Base-by-base conservation (phyloP, 2,113 vertebrate genomes). In the Pygathrix nemaeus region DNA sequence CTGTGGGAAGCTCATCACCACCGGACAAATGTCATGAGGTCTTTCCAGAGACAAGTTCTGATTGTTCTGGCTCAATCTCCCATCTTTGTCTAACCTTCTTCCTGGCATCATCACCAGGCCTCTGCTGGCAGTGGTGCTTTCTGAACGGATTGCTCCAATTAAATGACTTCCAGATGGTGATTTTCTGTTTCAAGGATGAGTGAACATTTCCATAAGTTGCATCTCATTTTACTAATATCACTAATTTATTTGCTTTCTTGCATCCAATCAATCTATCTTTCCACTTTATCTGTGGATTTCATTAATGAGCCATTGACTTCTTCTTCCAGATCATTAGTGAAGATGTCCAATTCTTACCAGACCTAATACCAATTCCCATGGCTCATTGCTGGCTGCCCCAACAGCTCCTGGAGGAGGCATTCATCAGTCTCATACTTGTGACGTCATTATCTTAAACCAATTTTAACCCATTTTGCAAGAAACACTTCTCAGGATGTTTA, bases 341-440 rank as follows among this genome's bases (percentile, higher is more conserved):
- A 95, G 90, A 95, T 93, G 92, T 96, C 89, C 92, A 21, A n/a
- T 75, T 94, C n/a, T 88, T 73, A 50, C 55, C 64, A 75, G 73
- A 96, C 18, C 27, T 6, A 6, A 61, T 9, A n/a, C 13, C 45
- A 43, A 18, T 78, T 48, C 52, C 84, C 5, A 21, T 32, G 38
- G 50, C 30, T n/a, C 7, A 32, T 11, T 83, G 81, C 32, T 72
- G 76, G 61, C 43, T 43, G 20, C n/a, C 76, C 18, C 50, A 17
- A n/a, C 21, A 75, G 30, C 18, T 68, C 78, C 57, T 40, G 66
- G 38, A 61, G 78, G 32, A 18, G 18, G 17, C 78, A 73, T 84
- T 55, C 10, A 7, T 45, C 66, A 30, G 12, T 45, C 66, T 57
- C 23, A 21, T 21, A 25, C 32, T 59, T 25, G n/a, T n/a, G 87